Percentiles rank a stretch among this genome's conserved stretches.
phyloP scores from a whole-genome alignment of 1,140 invertebrate species.

The Hydropsyche tenuis region DNA sequence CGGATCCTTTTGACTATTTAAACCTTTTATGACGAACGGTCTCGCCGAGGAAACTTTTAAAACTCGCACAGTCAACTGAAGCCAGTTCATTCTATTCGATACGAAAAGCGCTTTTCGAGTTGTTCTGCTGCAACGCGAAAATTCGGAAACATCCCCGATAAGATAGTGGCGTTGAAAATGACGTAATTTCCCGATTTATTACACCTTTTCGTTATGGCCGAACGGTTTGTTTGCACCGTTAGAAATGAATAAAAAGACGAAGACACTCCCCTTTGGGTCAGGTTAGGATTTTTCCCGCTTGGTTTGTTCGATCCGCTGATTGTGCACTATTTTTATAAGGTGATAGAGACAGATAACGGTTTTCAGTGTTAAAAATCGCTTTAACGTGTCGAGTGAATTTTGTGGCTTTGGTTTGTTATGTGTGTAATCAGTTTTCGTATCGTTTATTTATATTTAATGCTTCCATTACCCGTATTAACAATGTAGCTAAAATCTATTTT shows the following conservation, averaged over 20 bases:
- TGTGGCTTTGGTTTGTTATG: background rate
- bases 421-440: background rate
- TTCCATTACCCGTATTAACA: too few species aligned
- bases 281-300: background rate
- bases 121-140: conserved; percentile 12
- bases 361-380: background rate
- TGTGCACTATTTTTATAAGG: conserved; percentile 25
- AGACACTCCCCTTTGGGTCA: too few species aligned
- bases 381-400: too few species aligned
- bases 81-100: too few species aligned
- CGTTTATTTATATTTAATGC: too few species aligned
- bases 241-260: background rate
- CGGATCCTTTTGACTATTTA: conserved; percentile 4
- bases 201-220: conserved; percentile 1
- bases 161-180: conserved; percentile 31
- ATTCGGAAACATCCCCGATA: conserved; percentile 6
- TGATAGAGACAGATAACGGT: background rate
- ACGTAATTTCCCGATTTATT: conserved; percentile 32
- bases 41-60: background rate
- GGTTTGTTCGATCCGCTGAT: background rate
- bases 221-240: background rate
- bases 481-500: too few species aligned
- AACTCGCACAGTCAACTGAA: too few species aligned
- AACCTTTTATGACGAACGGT: conserved; percentile 14
- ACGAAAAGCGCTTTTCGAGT: conserved; percentile 18